Conservation (phyloP, 2,888 invertebrate genomes). For the Philereme vetulata region DNA sequence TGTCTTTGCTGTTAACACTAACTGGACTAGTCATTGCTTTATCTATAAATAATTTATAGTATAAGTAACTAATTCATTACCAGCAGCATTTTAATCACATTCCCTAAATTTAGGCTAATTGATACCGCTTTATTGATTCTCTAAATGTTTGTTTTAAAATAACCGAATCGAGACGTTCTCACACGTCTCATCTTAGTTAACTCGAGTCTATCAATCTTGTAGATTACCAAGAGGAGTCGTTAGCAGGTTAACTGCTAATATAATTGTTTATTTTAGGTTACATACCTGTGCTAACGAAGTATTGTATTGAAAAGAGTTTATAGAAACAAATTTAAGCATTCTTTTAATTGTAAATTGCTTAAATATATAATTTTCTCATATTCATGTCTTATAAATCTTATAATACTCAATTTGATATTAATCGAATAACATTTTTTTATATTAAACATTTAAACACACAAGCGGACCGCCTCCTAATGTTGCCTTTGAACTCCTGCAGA, state of each 20-base stretch:
- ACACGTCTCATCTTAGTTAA: slow-evolving; percentile 26
- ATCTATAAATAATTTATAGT: slow-evolving; percentile 33
- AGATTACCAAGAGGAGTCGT: slow-evolving; percentile 31
- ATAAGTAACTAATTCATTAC: slow-evolving; percentile 17
- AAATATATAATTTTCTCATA: too few species aligned
- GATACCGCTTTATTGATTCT: slow-evolving; percentile 61
- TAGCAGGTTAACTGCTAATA: slow-evolving; percentile 28
- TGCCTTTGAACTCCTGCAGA: too few species aligned
- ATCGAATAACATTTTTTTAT: too few species aligned
- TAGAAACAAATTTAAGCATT: not conserved
- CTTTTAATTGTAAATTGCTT: not conserved
- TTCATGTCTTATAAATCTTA: too few species aligned
- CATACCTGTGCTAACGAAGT: slow-evolving; percentile 7
- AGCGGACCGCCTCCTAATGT: too few species aligned
- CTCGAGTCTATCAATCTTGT: slow-evolving; percentile 31
- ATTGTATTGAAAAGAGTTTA: too few species aligned
- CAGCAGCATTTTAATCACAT: slow-evolving; percentile 55
- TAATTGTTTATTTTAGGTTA: slow-evolving; percentile 33
- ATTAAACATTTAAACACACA: too few species aligned
- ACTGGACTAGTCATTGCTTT: slow-evolving; percentile 22
- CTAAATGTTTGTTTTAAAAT: slow-evolving; percentile 51
- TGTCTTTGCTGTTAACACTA: slow-evolving; percentile 29
- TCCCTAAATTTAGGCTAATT: slow-evolving; percentile 68
- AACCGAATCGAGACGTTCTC: slow-evolving; percentile 24
- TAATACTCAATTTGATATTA: too few species aligned